Base-by-base conservation (phyloP, 64 coral and sea anemone species). In the Cladopsammia gracilis region DNA sequence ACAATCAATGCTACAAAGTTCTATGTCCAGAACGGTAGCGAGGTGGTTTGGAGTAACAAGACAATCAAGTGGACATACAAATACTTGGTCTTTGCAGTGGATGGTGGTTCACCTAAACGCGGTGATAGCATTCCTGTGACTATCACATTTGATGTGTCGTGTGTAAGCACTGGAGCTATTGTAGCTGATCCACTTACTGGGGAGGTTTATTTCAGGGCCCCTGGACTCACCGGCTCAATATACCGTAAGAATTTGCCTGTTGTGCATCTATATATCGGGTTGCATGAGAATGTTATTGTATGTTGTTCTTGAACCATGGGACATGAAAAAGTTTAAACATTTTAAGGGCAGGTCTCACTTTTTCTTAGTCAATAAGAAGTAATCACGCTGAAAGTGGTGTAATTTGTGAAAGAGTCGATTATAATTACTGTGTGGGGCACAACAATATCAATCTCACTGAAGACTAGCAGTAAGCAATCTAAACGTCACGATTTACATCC, bases 121-220 rank as follows among this genome's bases (percentile, higher is more conserved):
- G 97, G 97, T 58, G 97, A 98, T 70, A 76, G 80, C 69, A 84
- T 98, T 44, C 75, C 90, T 1, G 26, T 98, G n/a, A 98, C 86
- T 43, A 93, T 98, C 69, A 96, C 90, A 70, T 96, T 98, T 48
- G 95, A 98, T 78, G 97, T 80, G 5, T 93, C 97, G 0, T 98
- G 97, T 82, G 58, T 89, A 50, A 83, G 62, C 46, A 73, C 85
- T 13, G 97, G 94, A 52, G 94, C 93, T 62, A 89, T 98, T 73
- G 86, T 93, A 82, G 82, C 93, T 14, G 95, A 98, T 64, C 64
- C 78, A 34, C 62, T n/a, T 1, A 90, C 90, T 67, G 97, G 97
- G n/a, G 94, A 98, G 42, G 97, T 98, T 69, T 98, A 93, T 58
- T 93, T 98, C 15, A 87, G 97, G 73, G 97, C 90, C 20, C 97